Conservation (phyloP, 2,888 invertebrate species). For the Camptogramma bilineatum region DNA sequence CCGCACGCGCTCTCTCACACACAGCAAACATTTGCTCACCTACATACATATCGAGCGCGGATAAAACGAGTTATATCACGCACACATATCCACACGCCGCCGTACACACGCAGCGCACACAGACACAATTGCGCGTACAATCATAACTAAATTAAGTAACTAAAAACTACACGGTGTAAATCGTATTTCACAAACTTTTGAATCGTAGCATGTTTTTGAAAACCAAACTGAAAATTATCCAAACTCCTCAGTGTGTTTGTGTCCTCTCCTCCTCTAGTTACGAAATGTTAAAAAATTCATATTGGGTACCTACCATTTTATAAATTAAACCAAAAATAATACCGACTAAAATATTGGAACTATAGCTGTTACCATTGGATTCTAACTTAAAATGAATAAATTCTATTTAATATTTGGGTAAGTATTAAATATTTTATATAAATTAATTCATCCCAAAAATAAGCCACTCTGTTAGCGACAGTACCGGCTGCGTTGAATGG, state of each 20-base stretch:
- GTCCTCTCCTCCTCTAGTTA: too few relatives aligned
- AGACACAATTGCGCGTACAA: constrained; percentile 51
- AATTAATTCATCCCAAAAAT: not conserved
- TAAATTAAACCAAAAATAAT: too few relatives aligned
- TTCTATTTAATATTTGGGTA: not conserved
- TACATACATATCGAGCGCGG: constrained; percentile 49
- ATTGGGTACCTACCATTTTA: too few relatives aligned
- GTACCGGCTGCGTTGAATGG: constrained; percentile 77
- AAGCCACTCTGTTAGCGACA: constrained; percentile 48
- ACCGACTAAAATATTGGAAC: too few relatives aligned
- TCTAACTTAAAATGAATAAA: not conserved
- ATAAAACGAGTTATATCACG: constrained; percentile 70
- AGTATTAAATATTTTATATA: not conserved
- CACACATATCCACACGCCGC: constrained; percentile 52
- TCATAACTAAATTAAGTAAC: constrained; percentile 52
- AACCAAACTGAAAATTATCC: too few relatives aligned
- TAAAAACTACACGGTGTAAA: not conserved
- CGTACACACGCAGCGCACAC: constrained; percentile 56
- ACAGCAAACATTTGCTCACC: constrained; percentile 54
- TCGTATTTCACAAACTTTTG: not conserved
- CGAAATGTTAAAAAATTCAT: too few relatives aligned
- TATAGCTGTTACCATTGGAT: not conserved
- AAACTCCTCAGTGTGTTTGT: too few relatives aligned
- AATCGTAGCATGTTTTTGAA: not conserved
- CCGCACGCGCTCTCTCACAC: constrained; percentile 69